phyloP scores from a whole-genome alignment of 2,113 vertebrate genomes.

The Pterocles orientalis region DNA sequence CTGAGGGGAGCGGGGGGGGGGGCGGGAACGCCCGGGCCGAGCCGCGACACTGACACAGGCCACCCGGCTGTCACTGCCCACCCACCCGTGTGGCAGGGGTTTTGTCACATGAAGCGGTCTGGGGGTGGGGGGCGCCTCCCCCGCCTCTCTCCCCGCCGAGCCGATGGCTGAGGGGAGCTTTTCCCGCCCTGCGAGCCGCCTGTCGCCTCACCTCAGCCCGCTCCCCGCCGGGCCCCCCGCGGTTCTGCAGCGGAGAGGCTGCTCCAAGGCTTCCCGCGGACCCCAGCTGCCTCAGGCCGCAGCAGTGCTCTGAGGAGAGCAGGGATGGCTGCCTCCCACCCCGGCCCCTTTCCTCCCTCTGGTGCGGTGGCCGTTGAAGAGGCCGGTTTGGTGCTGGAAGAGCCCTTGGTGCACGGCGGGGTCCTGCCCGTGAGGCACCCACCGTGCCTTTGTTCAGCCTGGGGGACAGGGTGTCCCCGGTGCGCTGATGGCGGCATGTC shows the following conservation, averaged over 20 bases:
- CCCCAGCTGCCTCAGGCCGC: neutral
- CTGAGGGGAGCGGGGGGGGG: neutral
- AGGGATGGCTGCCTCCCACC: neutral
- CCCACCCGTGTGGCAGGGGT: neutral
- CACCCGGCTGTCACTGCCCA: neutral
- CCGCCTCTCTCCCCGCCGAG: too few species aligned
- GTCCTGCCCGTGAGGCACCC: neutral
- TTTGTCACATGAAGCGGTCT: neutral
- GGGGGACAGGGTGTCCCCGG: neutral
- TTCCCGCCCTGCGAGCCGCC: neutral
- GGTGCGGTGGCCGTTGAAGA: neutral
- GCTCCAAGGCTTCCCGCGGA: neutral
- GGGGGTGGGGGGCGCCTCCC: neutral
- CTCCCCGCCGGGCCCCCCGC: too few species aligned
- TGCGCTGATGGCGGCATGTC: neutral
- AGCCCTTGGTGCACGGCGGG: fast-evolving
- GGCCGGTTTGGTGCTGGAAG: neutral
- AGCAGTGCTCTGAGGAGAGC: neutral
- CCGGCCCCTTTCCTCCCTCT: neutral
- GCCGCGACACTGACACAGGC: fast-evolving
- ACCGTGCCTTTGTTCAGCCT: neutral
- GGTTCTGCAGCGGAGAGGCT: neutral
- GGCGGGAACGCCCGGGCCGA: neutral
- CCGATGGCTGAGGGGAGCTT: neutral
- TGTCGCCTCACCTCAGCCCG: neutral